Conservation (phyloP, 2,888 invertebrate genomes). For the Lomographa bimaculata region DNA sequence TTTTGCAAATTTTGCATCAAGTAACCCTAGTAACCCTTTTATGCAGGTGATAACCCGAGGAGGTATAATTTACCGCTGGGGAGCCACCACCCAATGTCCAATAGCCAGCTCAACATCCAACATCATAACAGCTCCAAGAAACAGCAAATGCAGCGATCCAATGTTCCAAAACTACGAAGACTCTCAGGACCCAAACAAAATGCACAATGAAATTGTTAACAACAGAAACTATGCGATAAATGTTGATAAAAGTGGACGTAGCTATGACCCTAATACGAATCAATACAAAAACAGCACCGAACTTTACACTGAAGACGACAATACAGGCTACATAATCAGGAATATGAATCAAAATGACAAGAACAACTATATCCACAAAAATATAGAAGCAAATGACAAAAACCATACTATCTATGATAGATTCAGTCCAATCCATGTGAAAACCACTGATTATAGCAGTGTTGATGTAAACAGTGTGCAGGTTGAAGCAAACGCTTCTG, state of each 20-base stretch:
- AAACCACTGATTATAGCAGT: conserved; percentile 4
- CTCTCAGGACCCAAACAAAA: conserved; percentile 5
- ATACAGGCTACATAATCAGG: conserved; percentile 24
- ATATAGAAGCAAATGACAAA: conserved; percentile 12
- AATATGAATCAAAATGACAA: conserved; percentile 29
- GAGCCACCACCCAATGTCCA: conserved; percentile 75
- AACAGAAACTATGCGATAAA: conserved; percentile 1
- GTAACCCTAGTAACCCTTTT: too few species aligned
- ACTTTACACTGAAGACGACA: conserved; percentile 1
- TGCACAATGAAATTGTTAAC: conserved; percentile 6
- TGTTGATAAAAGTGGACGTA: conserved; percentile 11
- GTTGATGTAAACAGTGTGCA: conserved; percentile 10
- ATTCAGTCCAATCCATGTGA: conserved; percentile 8
- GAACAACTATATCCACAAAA: conserved; percentile 18
- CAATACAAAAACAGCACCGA: neutral
- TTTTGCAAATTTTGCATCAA: too few species aligned
- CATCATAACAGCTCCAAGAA: conserved; percentile 49
- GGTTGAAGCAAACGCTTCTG: conserved; percentile 35
- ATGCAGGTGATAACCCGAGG: conserved; percentile 72
- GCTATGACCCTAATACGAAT: conserved; percentile 10
- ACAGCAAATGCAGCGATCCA: conserved; percentile 47
- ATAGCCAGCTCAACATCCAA: conserved; percentile 48
- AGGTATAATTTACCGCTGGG: conserved; percentile 75
- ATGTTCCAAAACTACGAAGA: conserved; percentile 23
- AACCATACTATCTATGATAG: conserved; percentile 19